These are phyloP conservation scores for Forbesichthys papilliferus DNA, from an alignment of 2,113 vertebrate species.

Conservation along the genomic window DNA sequence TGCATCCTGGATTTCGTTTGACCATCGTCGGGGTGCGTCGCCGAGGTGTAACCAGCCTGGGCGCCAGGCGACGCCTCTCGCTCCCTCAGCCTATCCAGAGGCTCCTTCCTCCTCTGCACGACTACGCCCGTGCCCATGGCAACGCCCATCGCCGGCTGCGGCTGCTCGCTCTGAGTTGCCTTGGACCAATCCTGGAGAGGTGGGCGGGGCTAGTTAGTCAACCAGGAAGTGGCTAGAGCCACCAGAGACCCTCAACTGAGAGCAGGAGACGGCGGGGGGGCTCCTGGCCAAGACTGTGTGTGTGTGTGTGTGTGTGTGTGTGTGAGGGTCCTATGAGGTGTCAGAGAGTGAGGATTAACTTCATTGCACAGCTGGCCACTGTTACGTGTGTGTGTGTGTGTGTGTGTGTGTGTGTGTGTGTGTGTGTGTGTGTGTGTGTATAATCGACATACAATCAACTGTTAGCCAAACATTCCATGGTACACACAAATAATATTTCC, in stretches of 20 bases:
- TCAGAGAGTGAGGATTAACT: too few relatives aligned
- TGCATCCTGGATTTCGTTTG: constrained; percentile 82
- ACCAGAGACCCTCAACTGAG: constrained; percentile 59
- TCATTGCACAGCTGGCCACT: too few relatives aligned
- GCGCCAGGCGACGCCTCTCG: constrained; percentile 74
- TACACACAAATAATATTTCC: too few relatives aligned
- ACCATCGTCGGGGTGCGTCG: constrained; percentile 73
- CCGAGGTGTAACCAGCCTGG: constrained; percentile 61
- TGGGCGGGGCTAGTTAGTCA: constrained; percentile 63
- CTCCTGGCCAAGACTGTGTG: not conserved
- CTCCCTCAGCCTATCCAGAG: constrained; percentile 84
- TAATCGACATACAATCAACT: too few relatives aligned
- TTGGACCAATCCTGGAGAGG: constrained; percentile 92
- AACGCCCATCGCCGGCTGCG: constrained; percentile 66
- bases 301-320: not conserved
- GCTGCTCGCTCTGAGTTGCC: constrained; percentile 86
- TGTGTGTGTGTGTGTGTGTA: constrained; percentile 52
- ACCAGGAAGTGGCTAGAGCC: constrained; percentile 23
- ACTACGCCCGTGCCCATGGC: constrained; percentile 10
- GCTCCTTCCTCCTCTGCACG: constrained; percentile 90
- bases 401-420: constrained; percentile 49
- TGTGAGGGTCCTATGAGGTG: not conserved
- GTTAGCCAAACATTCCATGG: too few relatives aligned
- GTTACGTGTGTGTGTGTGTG: not conserved
- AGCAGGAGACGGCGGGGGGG: not conserved